Evolutionary conservation across 1,140 invertebrate species (phyloP), one percentile per base, ranked within the genome.

Genomic region (Portunus trituberculatus): DNA sequence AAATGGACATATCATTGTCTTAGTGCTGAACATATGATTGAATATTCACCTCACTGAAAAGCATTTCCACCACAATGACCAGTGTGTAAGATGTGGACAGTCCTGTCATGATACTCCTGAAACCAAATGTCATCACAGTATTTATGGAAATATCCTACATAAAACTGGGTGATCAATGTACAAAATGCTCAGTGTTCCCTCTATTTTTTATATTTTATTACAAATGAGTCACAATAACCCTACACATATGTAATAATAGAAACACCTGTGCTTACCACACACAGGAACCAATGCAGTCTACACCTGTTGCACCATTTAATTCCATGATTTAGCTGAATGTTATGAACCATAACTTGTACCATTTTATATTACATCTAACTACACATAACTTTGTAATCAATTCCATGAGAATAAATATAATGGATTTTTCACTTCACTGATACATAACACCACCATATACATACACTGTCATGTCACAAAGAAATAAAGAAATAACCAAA

Each of bases 181-280:
- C 12, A 16, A 59, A 59, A 59, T 59, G 52, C 20, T 59, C 52
- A 20, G 52, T 59, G 52, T 59, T 59, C 8, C 8, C 20, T 59
- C 52, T 59, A 12, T 20, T 76, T 76, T 76, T 25, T 76, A n/a
- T 76, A 76, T 76, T 76, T 76, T 76, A n/a, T n/a, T 76, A 76
- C 67, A 76, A 76, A 76, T 76, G 67, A 76, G 67, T 76, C 67
- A 76, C 67, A 76, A n/a, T 76, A 76, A 76, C 25, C 67, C 67
- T 76, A n/a, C 67, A 76, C 67, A 76, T 25, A n/a, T n/a, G n/a
- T n/a, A 76, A n/a, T n/a, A 76, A 76, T n/a, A 76, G 67, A 76
- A 76, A 76, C 67, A n/a, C 25, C 16, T n/a, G 67, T 76, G 67
- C 20, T 76, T n/a, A 76, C 67, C 25, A n/a, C 67, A 76, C 67